Base-by-base conservation (phyloP, 2,797 vertebrate species). In the Manis javanica region DNA sequence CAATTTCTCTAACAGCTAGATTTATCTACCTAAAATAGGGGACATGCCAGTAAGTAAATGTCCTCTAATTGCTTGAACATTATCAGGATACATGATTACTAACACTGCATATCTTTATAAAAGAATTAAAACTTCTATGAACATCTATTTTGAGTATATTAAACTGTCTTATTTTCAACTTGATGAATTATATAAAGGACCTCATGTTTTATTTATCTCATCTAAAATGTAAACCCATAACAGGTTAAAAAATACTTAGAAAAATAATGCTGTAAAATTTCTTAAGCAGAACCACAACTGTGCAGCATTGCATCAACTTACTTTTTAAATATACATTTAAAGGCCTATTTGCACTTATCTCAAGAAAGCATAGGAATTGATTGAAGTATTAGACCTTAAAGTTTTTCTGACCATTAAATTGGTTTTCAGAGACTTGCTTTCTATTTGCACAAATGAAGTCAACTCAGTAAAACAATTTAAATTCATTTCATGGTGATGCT, bases 371-470 rank as follows among this genome's bases (percentile, higher is more conserved):
- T 46, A 96, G 37, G 94, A 96, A 97, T 55, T 96, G 96, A 95
- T 51, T 94, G 69, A 96, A 91, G 88, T 97, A 85, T 94, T 94
- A 96, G 92, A 97, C 78, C 94, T 97, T 96, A 96, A 96, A 92
- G 74, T 87, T 96, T 95, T 97, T 96, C 95, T 97, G 94, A 96
- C 95, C 96, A 96, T 96, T 96, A 96, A 97, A 97, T 91, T 97
- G 82, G 78, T 97, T 97, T 97, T 97, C 92, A 88, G 92, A 31
- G 79, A 91, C 90, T 90, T 88, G 77, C 66, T 95, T 95, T 96
- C 87, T 95, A 74, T 95, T 97, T 95, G 64, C 61, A 95, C 92
- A 96, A 97, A 92, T 97, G 93, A 95, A 96, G 69, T 92, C 79
- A 93, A 95, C 81, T 95, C 78, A 39, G 84, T 96, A 90, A 96